Evolutionary conservation across 2,113 vertebrate genomes (phyloP).

Genomic region (Lophotis ruficrista): DNA sequence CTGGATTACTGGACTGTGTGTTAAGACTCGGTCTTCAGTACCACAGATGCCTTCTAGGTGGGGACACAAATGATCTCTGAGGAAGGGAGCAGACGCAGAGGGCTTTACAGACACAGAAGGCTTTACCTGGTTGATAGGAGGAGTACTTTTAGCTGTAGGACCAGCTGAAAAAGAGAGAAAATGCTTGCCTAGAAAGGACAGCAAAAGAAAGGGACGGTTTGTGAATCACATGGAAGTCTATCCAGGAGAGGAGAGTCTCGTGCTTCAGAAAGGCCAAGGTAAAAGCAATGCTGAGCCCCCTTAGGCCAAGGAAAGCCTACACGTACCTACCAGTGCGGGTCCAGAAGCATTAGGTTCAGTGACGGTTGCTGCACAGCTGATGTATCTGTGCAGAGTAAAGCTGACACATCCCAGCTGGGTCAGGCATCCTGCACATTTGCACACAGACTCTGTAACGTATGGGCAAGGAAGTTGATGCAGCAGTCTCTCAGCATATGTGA

Average conservation of each 20-base stretch:
- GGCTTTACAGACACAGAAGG: not conserved
- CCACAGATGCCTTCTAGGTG: not conserved
- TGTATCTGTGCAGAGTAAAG: not conserved
- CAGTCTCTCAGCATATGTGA: not conserved
- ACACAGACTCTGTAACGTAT: accelerated
- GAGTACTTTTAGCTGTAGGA: not conserved
- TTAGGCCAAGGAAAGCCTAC: not conserved
- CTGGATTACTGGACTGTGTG: not conserved
- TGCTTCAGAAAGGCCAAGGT: not conserved
- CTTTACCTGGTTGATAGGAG: not conserved
- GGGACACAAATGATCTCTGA: not conserved
- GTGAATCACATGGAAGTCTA: not conserved
- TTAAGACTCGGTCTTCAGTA: not conserved
- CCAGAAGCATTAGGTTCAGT: not conserved
- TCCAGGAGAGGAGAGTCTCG: accelerated
- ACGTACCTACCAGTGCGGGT: not conserved
- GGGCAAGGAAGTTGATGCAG: not conserved
- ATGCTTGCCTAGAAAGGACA: not conserved
- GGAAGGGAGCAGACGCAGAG: not conserved
- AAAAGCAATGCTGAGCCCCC: not conserved
- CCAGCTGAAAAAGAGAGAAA: not conserved
- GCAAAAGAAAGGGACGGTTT: not conserved
- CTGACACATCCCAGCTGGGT: not conserved
- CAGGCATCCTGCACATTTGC: not conserved
- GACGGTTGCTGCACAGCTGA: not conserved